phyloP scores from a whole-genome alignment of 2,113 vertebrate species.

The Oceanodroma tethys region DNA sequence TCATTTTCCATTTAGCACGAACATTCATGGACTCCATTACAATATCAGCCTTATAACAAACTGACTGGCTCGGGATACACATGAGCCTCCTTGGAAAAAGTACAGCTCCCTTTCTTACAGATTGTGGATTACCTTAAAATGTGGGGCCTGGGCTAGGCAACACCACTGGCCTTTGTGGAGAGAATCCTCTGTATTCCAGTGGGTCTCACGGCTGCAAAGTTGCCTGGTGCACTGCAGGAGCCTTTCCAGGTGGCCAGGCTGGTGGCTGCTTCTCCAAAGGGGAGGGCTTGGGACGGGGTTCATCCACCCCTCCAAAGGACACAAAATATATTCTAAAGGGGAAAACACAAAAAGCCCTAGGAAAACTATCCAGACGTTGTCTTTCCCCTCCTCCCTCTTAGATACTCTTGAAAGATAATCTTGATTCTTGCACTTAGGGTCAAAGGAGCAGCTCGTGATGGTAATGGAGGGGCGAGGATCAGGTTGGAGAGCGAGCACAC shows the following conservation, averaged over 20 bases:
- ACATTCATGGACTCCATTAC: neutral
- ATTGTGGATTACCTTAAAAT: neutral
- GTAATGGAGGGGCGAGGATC: neutral
- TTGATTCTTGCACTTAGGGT: neutral
- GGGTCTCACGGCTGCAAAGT: neutral
- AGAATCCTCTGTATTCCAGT: fast-evolving
- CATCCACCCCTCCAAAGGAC: neutral
- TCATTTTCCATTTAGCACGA: slow-evolving; percentile 42
- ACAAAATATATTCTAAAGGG: neutral
- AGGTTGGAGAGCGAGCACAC: neutral
- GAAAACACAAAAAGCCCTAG: neutral
- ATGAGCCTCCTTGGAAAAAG: neutral
- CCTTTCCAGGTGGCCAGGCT: neutral
- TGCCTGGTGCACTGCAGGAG: fast-evolving
- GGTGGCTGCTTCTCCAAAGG: neutral
- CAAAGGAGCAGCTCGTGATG: neutral
- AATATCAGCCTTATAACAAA: neutral
- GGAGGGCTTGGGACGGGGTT: neutral
- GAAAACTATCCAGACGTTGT: neutral
- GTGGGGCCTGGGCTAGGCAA: neutral
- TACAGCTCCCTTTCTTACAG: neutral
- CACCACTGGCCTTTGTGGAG: neutral
- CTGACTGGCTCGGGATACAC: neutral
- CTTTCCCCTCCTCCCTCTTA: neutral
- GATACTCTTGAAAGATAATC: neutral